Evolutionary conservation across 2,888 invertebrate species (phyloP).

Genomic region (Cantharis rufa): DNA sequence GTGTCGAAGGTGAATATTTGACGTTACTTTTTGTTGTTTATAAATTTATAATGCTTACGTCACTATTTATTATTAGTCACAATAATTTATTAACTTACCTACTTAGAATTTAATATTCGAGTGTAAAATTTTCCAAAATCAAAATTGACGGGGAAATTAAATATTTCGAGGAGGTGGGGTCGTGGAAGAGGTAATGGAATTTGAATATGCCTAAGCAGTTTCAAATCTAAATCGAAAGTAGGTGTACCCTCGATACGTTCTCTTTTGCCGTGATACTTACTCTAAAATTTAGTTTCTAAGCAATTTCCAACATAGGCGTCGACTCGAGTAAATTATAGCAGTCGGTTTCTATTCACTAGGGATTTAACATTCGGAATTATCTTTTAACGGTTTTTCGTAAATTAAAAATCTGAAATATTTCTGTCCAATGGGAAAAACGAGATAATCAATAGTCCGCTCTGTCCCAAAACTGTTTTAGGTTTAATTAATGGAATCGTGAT

Average conservation of each 20-base stretch:
- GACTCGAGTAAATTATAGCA: not conserved
- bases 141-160: not conserved
- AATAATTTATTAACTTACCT: not conserved
- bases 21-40: conserved; percentile 2
- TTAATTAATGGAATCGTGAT: not conserved
- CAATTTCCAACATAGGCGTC: conserved; percentile 2
- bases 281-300: conserved; percentile 15
- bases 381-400: not conserved
- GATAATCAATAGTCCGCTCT: not conserved
- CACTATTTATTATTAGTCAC: not conserved
- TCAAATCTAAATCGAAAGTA: conserved; percentile 39
- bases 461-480: not conserved
- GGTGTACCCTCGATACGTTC: conserved; percentile 35
- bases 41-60: not conserved
- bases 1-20: conserved; percentile 22
- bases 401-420: not conserved
- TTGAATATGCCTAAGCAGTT: conserved; percentile 15
- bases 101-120: not conserved
- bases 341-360: not conserved
- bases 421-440: not conserved
- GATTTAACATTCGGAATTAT: not conserved
- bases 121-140: not conserved
- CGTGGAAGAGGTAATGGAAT: not conserved
- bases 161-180: not conserved
- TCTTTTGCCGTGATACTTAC: conserved; percentile 25